These are phyloP conservation scores for Electrophaes corylata DNA, from an alignment of 2,888 invertebrate genomes.

Conservation along the genomic window DNA sequence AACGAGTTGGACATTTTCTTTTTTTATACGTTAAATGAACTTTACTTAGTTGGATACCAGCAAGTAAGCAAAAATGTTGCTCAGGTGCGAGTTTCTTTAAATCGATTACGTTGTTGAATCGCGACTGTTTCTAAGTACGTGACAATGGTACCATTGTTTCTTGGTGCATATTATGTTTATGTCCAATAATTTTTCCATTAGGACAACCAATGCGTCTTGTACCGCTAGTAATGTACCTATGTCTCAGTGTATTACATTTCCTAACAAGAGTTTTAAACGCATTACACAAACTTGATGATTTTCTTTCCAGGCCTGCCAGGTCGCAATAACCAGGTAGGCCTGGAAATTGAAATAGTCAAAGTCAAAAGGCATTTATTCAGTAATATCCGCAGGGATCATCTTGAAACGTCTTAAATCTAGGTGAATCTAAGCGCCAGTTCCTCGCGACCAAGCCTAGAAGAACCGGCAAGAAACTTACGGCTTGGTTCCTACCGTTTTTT, in stretches of 20 bases:
- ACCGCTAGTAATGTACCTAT: conserved; percentile 18
- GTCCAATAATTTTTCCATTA: conserved; percentile 20
- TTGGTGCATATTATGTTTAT: conserved; percentile 33
- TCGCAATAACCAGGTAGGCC: too few species aligned
- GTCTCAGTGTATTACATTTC: background rate
- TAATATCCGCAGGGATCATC: too few species aligned
- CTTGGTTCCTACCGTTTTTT: too few species aligned
- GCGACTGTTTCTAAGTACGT: conserved; percentile 58
- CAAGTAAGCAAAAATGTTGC: conserved; percentile 16
- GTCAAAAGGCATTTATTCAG: too few species aligned
- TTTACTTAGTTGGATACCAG: conserved; percentile 9
- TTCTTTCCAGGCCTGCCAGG: background rate
- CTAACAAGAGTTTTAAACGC: background rate
- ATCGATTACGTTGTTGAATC: conserved; percentile 56
- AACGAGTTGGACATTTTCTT: conserved; percentile 13
- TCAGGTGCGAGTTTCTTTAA: conserved; percentile 54
- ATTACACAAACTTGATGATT: background rate
- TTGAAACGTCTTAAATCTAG: too few species aligned
- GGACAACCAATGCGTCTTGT: conserved; percentile 28
- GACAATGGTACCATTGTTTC: conserved; percentile 69
- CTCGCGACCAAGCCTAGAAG: too few species aligned
- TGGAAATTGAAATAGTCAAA: too few species aligned
- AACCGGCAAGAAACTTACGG: too few species aligned
- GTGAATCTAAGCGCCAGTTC: too few species aligned
- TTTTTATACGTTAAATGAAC: conserved; percentile 5